Conservation (phyloP, 2,113 vertebrate species). For the Channa maculata region DNA sequence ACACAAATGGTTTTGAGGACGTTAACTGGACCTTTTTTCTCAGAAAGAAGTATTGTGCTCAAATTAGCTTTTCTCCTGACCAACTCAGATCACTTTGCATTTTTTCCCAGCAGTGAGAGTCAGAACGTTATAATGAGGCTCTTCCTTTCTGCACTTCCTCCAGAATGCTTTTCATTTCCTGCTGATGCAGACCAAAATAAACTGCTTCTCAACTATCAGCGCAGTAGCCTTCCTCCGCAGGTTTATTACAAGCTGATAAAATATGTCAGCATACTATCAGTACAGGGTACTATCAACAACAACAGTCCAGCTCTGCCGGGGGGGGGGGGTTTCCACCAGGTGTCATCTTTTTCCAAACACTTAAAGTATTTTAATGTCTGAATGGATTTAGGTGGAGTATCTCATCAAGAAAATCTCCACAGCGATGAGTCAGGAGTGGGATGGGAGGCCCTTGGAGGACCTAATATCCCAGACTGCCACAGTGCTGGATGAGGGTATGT, state of each 20-base stretch:
- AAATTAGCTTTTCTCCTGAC: conserved; percentile 3
- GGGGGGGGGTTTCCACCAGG: background rate
- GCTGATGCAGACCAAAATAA: conserved; percentile 59
- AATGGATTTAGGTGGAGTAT: conserved; percentile 80
- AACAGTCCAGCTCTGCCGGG: fast-evolving
- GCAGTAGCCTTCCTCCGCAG: conserved; percentile 12
- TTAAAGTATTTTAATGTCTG: background rate
- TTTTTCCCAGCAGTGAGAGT: conserved; percentile 49
- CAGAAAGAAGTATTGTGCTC: background rate
- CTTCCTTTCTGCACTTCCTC: conserved; percentile 75
- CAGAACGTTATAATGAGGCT: conserved; percentile 60
- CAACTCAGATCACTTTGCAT: background rate
- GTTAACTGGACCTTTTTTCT: background rate
- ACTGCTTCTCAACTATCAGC: conserved; percentile 15
- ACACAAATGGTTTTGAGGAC: background rate
- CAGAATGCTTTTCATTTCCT: conserved; percentile 64
- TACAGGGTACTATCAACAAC: background rate
- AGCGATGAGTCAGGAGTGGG: conserved; percentile 84
- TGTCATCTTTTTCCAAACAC: background rate
- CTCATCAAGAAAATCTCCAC: conserved; percentile 84
- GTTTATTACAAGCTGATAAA: background rate
- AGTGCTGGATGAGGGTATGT: conserved; percentile 73
- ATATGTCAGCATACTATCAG: background rate
- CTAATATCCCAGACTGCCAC: conserved; percentile 70
- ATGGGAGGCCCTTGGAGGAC: conserved; percentile 76